Evolutionary conservation across 2,888 invertebrate genomes (phyloP), one percentile per base, ranked within the genome.

Genomic region (Orchestes rusci): DNA sequence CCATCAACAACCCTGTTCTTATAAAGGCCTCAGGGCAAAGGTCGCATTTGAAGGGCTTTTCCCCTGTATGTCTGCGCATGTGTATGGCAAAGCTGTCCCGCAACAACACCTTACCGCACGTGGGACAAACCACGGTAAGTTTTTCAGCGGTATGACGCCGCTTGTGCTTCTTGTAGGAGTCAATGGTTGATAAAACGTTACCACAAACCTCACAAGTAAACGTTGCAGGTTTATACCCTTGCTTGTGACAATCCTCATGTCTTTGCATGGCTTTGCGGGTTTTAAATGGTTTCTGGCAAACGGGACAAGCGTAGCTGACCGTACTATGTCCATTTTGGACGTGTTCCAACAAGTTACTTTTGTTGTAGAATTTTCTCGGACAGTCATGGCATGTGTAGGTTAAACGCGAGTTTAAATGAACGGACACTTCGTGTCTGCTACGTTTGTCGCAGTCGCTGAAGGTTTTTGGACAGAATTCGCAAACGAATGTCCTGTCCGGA

Each of bases 1-100:
- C 64, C 3, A 70, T 70, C 30, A 76, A 53, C 1, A 73, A 70
- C 47, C 70, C 70, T 47, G 70, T 70, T 48, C 76, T 70, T 30
- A 73, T 72, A 53, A 76, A 77, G 1, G 70, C 57, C 51, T 75
- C 76, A 31, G 70, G 70, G 45, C 77, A 77, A 41, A 69, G 64
- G 3, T 72, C 68, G 49, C 77, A 77, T 12, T 70, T 67, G 38
- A 68, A 74, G 2, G 76, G 76, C 31, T 73, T 65, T 1, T 72
- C 66, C 4, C 74, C 73, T 1, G 73, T 72, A 43, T 77, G 77
- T 4, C 44, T 45, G 5, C 48, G 34, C 41, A 45, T 45, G 51
- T 74, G 74, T 17, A 72, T 65, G 13, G 62, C 30, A 16, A 43
- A 37, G 17, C 40, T 45, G 31, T 45, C 40, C 28, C 44, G 36